Evolutionary conservation across 2,888 invertebrate species (phyloP).

Genomic region (Mycogona germanica): DNA sequence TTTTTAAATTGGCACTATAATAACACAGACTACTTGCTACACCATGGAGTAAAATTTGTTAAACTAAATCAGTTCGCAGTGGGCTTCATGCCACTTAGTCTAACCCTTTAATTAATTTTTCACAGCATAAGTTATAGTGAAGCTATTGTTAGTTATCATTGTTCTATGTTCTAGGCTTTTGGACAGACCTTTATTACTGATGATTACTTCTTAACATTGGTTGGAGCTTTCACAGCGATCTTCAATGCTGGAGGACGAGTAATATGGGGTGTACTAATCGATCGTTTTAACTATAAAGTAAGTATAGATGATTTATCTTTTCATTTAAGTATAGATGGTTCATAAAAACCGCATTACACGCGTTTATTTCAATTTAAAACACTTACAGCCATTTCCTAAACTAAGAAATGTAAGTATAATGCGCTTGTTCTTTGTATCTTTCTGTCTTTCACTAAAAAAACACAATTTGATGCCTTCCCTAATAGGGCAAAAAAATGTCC

Average conservation of each 20-base stretch:
- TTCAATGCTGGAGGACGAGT: slow-evolving; percentile 38
- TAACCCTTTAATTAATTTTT: neutral
- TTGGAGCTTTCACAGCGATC: slow-evolving; percentile 38
- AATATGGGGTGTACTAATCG: slow-evolving; percentile 37
- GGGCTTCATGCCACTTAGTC: no score
- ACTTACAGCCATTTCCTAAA: neutral
- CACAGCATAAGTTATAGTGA: neutral
- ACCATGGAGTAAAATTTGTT: no score
- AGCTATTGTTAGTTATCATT: neutral
- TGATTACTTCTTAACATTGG: slow-evolving; percentile 38
- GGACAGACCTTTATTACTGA: slow-evolving; percentile 38
- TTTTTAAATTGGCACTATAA: no score
- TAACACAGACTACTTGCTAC: no score
- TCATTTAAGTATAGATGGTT: neutral
- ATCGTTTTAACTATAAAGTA: slow-evolving; percentile 35
- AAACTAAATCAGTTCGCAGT: no score
- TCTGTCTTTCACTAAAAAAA: no score
- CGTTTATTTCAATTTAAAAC: neutral
- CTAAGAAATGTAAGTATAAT: no score
- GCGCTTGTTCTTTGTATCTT: no score
- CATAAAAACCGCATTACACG: neutral
- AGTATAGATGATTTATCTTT: no score
- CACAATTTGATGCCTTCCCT: no score
- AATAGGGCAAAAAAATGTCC: no score
- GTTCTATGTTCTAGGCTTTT: slow-evolving; percentile 29